Evolutionary conservation across 2,888 invertebrate species (phyloP).

Genomic region (Parnassius apollo): DNA sequence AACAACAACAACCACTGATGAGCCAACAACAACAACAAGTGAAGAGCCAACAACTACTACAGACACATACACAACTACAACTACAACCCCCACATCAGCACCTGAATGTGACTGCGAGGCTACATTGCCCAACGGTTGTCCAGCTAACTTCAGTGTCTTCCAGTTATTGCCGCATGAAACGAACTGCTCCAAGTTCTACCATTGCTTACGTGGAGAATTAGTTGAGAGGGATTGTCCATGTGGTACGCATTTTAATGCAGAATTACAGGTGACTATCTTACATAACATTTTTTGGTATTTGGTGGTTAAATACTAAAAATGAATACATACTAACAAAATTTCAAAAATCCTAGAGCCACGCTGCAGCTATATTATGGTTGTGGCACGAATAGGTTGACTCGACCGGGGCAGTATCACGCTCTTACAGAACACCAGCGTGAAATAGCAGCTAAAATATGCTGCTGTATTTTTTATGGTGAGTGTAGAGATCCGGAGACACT

Average conservation of each 20-base stretch:
- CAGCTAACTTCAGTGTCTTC: slow-evolving; percentile 38
- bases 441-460: too few relatives aligned
- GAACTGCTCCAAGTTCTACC: slow-evolving; percentile 46
- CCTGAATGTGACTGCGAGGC: slow-evolving; percentile 9
- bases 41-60: slow-evolving; percentile 27
- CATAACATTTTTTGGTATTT: not conserved
- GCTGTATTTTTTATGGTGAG: too few relatives aligned
- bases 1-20: slow-evolving; percentile 23
- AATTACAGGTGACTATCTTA: slow-evolving; percentile 36
- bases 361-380: too few relatives aligned
- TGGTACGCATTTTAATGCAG: slow-evolving; percentile 39
- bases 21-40: slow-evolving; percentile 22
- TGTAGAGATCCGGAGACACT: too few relatives aligned
- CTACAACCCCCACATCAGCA: slow-evolving; percentile 15
- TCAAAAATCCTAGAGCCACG: too few relatives aligned
- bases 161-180: slow-evolving; percentile 43
- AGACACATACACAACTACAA: slow-evolving; percentile 1
- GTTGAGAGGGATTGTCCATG: slow-evolving; percentile 35
- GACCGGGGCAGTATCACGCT: too few relatives aligned
- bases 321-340: too few relatives aligned
- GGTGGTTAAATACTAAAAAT: too few relatives aligned
- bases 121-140: slow-evolving; percentile 42
- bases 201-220: slow-evolving; percentile 44
- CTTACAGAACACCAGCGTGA: too few relatives aligned
- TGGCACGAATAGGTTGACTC: too few relatives aligned